Base-by-base conservation (phyloP, 2,113 vertebrate species). In the Solea solea region DNA sequence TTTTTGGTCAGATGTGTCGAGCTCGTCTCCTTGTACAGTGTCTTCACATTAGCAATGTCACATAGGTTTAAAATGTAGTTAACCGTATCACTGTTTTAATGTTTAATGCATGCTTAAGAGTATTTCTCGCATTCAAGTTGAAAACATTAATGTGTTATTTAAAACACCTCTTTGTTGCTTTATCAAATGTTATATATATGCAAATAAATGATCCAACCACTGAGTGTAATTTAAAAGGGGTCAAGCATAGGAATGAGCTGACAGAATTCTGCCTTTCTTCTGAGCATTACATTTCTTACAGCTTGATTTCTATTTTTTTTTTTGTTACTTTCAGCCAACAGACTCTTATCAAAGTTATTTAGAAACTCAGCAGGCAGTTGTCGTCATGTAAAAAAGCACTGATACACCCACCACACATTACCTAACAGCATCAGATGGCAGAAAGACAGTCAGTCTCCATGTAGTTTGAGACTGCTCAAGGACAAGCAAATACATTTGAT, bases 1-100 rank as follows among this genome's bases (percentile, higher is more conserved):
- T 60, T 56, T 46, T 78, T 21, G 21, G 79, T 86, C 74, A 76
- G 50, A 54, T 45, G 3, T 72, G 75, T 81, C 80, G 79, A 73
- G 41, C 75, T 78, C 61, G 28, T 40, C 34, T 67, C 16, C 48
- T 73, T 52, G 40, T 51, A 9, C 14, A 64, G 49, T 71, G 72
- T 65, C 59, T 68, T 78, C 11, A 80, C 59, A 86, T 45, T 66
- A 45, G 52, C 53, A 51, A 54, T 14, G 34, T 49, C 45, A 2
- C 13, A 7, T 65, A 9, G 15, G 49, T 50, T 64, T 48, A 7
- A 52, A 49, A 50, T 40, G 12, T 8, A 4, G 12, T 52, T 55
- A 52, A 74, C 66, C 40, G 21, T 16, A 12, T 21, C 42, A 9
- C 42, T 0, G 3, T 9, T 45, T 7, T 21, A 52, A 5, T n/a